Conservation (phyloP, 2,113 vertebrate species). For the Romanogobio albipinnatus region DNA sequence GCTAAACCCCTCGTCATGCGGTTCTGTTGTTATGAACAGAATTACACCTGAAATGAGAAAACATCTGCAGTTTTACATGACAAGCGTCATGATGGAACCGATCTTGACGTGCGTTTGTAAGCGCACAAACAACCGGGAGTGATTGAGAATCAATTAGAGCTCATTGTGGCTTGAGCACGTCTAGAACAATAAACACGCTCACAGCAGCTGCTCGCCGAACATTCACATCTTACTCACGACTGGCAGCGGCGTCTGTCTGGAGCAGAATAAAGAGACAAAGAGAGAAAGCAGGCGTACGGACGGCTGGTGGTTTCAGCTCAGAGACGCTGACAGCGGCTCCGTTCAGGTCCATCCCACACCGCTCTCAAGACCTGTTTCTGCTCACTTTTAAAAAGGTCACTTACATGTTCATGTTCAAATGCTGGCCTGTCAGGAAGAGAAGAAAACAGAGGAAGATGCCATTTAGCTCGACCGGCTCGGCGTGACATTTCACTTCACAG, state of each 20-base stretch:
- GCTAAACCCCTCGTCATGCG: not conserved
- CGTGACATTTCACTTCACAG: not conserved
- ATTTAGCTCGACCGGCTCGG: not conserved
- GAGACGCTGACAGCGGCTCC: not conserved
- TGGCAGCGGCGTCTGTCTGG: conserved; percentile 25
- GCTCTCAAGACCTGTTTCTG: not conserved
- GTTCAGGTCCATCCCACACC: not conserved
- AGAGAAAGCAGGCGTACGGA: not conserved
- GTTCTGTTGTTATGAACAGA: not conserved
- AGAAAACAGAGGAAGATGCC: not conserved
- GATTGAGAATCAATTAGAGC: conserved; percentile 33
- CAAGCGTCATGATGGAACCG: not conserved
- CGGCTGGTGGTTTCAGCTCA: not conserved
- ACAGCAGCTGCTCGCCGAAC: not conserved
- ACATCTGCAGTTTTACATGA: conserved; percentile 15
- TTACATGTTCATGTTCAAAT: conserved; percentile 1
- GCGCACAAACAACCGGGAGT: not conserved
- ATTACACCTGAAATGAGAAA: not conserved
- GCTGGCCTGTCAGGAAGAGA: not conserved
- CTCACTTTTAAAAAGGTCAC: not conserved
- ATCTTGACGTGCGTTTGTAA: not conserved
- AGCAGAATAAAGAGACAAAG: not conserved
- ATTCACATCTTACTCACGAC: not conserved
- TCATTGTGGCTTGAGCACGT: not conserved
- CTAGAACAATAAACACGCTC: conserved; percentile 13